Evolutionary conservation across 1,140 invertebrate genomes (phyloP), one percentile per base, ranked within the genome.

Genomic region (Drosophila bipectinata): DNA sequence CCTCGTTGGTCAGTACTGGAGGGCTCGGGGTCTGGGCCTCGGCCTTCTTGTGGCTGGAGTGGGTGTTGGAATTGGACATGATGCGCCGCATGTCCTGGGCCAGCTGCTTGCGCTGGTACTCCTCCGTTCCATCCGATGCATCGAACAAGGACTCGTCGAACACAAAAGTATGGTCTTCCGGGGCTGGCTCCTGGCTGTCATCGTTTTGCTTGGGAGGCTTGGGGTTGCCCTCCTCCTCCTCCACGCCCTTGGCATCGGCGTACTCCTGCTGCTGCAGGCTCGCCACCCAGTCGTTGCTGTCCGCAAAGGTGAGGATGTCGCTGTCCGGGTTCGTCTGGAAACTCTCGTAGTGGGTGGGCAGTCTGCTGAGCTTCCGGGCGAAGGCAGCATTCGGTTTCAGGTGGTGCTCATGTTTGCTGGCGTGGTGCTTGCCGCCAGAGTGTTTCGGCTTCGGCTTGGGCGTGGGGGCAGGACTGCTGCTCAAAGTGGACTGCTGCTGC

Each of bases 11-110:
- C n/a, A 45, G 9, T 41, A 51, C 28, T 26, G 57, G 57, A 30
- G 34, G 44, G 45, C 12, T 48, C n/a, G 53, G 34, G 5, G 54
- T 32, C 56, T 62, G 59, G 10, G 45, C 47, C 21, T 60, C 34
- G 7, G 55, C 41, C 32, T 55, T 51, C n/a, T 60, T 48, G 39
- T 72, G 66, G 12, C 68, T 56, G 30, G 44, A 55, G 45, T 76
- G 67, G 9, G 62, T 60, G 37, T 85, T 77, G 18, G 75, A 83
- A 48, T 92, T 92, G 39, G 85, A 90, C 88, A 92, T 90, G 30
- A 92, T 92, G 18, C 91, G 91, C 53, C 87, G 74, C 91, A 92
- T 92, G 48, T 92, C 90, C 55, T 90, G 79, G 6, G 80, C 79
- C n/a, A 92, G 56, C 53, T 91, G 88, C 52, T 92, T 92, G 21